phyloP scores from a whole-genome alignment of 2,113 vertebrate genomes.

The Lethenteron reissneri region DNA sequence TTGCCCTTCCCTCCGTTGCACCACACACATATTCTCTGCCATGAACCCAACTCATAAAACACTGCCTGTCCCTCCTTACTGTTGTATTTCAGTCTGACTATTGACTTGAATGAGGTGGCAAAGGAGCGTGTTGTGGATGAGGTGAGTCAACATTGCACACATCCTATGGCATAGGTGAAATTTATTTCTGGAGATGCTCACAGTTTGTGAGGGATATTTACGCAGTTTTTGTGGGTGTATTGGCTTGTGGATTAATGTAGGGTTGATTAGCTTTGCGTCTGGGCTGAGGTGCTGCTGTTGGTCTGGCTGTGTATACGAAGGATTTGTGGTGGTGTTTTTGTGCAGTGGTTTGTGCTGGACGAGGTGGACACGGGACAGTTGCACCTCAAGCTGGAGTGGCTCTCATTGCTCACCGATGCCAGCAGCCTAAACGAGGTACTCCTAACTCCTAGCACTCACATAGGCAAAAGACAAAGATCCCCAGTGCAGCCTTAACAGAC shows the following conservation, averaged over 20 bases:
- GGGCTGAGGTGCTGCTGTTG: no score
- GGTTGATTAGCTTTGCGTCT: no score
- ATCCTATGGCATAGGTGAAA: no score
- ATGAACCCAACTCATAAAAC: not conserved
- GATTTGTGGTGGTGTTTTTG: constrained; percentile 8
- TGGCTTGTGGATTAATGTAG: no score
- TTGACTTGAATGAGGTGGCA: constrained; percentile 61
- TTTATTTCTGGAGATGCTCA: no score
- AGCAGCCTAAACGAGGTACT: constrained; percentile 54
- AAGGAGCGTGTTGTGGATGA: constrained; percentile 42
- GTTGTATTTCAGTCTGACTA: constrained; percentile 32
- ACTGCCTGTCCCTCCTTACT: no score
- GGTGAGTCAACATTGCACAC: constrained; percentile 26
- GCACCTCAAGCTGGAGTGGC: constrained; percentile 69
- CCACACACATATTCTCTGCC: not conserved
- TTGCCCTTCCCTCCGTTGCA: constrained; percentile 5
- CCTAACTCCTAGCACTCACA: no score
- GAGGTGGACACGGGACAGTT: constrained; percentile 54
- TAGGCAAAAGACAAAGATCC: no score
- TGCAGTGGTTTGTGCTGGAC: constrained; percentile 66
- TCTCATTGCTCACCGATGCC: constrained; percentile 39
- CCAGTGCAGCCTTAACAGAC: no score
- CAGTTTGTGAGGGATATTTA: no score
- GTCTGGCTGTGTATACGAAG: no score
- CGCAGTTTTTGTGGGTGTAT: no score